Base-by-base conservation (phyloP, 1,140 invertebrate genomes). In the Oedothorax gibbosus region DNA sequence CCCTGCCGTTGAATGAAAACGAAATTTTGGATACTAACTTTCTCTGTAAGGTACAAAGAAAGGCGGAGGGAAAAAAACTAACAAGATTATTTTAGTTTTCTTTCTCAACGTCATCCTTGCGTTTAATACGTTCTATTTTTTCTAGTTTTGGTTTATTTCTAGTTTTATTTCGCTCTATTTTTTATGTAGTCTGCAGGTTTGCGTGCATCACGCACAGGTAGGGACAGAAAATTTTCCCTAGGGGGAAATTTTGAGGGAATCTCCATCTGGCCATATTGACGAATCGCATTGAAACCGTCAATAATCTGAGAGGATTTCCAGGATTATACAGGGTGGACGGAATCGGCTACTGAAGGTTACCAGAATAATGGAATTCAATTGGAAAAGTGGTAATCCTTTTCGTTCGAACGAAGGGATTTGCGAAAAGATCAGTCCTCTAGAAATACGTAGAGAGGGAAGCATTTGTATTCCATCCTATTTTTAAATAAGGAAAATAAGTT, bases 201-300 rank as follows among this genome's bases (percentile, higher is more conserved):
- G 80, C 80, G 80, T 82, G 80, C 21, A 20, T 54, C 66, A 81
- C 66, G 78, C 65, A 60, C 21, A 60, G n/a, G 21, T 18, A 14
- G 66, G 14, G 62, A n/a, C 51, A 11, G 78, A 60, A 56, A 81
- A 71, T 21, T 66, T 54, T 79, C 68, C 77, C 62, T 65, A 56
- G 11, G 78, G 78, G 78, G 68, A 64, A 79, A 79, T 68, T 79
- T 64, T 79, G 49, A 51, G 50, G 69, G 60, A 72, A 72, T 72
- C 14, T 18, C 53, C 66, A 71, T 69, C 80, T 72, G 66, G 51
- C 20, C 65, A 9, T 21, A 64, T 51, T 64, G 80, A 50, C 80
- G 78, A 57, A 71, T 80, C 69, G 18, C 56, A 82, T 12, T 64
- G 68, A 82, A 73, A 72, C 68, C 69, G 66, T 82, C 80, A 82